Conservation (phyloP, 1,140 invertebrate genomes). For the Ceratina japonica region DNA sequence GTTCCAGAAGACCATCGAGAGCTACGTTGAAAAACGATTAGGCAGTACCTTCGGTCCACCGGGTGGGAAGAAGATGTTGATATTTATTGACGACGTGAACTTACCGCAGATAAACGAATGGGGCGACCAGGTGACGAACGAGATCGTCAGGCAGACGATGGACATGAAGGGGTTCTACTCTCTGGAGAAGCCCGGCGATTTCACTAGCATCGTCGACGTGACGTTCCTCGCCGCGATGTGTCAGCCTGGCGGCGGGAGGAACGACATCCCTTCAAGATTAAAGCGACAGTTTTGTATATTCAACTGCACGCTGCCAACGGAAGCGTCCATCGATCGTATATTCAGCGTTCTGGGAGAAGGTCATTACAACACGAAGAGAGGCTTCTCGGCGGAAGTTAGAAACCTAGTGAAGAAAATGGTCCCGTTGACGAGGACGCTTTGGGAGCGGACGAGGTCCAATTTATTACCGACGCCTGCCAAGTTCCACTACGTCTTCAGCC, state of each 20-base stretch:
- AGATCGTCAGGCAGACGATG: constrained; percentile 97
- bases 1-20: constrained; percentile 98
- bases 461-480: constrained; percentile 96
- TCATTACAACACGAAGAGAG: constrained; percentile 92
- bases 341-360: constrained; percentile 92
- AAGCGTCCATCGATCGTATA: constrained; percentile 92
- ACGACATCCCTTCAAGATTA: constrained; percentile 96
- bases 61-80: constrained; percentile 94
- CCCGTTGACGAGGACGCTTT: constrained; percentile 91
- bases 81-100: constrained; percentile 98
- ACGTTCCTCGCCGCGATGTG: constrained; percentile 97
- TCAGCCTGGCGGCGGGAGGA: constrained; percentile 95
- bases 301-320: constrained; percentile 94
- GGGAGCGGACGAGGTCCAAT: constrained; percentile 91
- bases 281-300: constrained; percentile 97
- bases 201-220: constrained; percentile 93
- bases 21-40: constrained; percentile 96
- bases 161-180: constrained; percentile 98
- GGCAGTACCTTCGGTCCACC: constrained; percentile 96
- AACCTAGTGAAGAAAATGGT: constrained; percentile 92
- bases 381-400: constrained; percentile 91
- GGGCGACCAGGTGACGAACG: constrained; percentile 94
- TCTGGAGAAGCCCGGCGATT: constrained; percentile 97
- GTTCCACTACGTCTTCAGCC: constrained; percentile 98
- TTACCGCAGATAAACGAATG: constrained; percentile 96